Conservation (phyloP, 2,888 invertebrate species). For the Eristalis intricaria region DNA sequence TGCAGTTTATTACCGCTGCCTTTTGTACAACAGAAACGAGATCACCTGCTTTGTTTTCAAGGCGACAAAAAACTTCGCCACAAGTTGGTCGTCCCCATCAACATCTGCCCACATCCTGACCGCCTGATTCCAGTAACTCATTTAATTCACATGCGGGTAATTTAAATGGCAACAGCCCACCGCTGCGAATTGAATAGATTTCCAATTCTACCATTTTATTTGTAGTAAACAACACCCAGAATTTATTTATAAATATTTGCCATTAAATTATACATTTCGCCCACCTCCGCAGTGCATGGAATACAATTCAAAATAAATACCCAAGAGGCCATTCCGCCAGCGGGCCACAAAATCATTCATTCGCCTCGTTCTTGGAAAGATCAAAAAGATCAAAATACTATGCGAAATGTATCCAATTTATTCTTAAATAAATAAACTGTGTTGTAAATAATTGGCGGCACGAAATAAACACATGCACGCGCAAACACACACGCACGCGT, state of each 20-base stretch:
- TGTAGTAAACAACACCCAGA: conserved; percentile 66
- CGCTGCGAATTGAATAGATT: neutral
- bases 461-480: conserved; percentile 54
- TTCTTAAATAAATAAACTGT: conserved; percentile 76
- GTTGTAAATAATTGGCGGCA: conserved; percentile 74
- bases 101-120: neutral
- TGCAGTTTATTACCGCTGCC: too few species aligned
- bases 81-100: too few species aligned
- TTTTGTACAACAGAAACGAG: too few species aligned
- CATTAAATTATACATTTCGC: conserved; percentile 49
- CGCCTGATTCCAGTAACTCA: neutral
- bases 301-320: conserved; percentile 65
- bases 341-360: conserved; percentile 12
- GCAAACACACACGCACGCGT: neutral
- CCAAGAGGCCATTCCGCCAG: conserved; percentile 43
- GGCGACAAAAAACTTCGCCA: too few species aligned
- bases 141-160: neutral
- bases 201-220: conserved; percentile 69
- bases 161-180: neutral
- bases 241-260: conserved; percentile 67
- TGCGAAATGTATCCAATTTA: conserved; percentile 73
- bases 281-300: conserved; percentile 44
- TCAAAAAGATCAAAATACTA: conserved; percentile 65
- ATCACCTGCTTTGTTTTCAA: too few species aligned
- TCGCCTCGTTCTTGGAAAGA: conserved; percentile 46